Evolutionary conservation across 2,888 invertebrate genomes (phyloP).

Genomic region (Eilema griseolum): DNA sequence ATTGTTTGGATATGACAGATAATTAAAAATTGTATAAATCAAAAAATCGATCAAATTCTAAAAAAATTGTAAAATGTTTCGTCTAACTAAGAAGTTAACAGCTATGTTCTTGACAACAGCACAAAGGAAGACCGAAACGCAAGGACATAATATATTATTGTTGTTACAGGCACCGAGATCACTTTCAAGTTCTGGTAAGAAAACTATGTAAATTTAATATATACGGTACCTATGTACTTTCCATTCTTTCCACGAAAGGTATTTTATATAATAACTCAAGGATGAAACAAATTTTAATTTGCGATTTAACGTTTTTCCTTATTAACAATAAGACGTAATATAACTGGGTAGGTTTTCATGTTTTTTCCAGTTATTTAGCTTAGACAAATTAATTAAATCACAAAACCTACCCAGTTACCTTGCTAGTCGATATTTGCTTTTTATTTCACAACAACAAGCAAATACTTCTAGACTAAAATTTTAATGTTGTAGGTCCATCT

Average conservation of each 20-base stretch:
- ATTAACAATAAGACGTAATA: not conserved
- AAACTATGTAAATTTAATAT: conserved; percentile 31
- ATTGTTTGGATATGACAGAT: not conserved
- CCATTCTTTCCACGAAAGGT: not conserved
- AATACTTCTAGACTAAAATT: not conserved
- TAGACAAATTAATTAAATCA: no score
- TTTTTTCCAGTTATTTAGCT: no score
- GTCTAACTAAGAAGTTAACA: conserved; percentile 65
- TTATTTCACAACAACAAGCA: not conserved
- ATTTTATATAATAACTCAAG: not conserved
- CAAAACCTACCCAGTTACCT: not conserved
- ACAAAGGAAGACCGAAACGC: conserved; percentile 54
- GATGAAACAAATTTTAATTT: no score
- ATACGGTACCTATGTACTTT: not conserved
- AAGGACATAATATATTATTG: conserved; percentile 58
- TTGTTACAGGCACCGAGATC: conserved; percentile 61
- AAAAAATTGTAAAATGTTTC: conserved; percentile 68
- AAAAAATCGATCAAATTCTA: conserved; percentile 29
- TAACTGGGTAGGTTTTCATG: no score
- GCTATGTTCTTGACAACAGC: conserved; percentile 62
- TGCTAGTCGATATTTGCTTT: not conserved
- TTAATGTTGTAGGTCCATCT: conserved; percentile 53
- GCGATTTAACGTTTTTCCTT: not conserved
- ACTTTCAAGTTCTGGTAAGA: conserved; percentile 71
- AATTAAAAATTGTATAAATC: conserved; percentile 23